Base-by-base conservation (phyloP, 2,888 invertebrate species). In the Apantesis nais region DNA sequence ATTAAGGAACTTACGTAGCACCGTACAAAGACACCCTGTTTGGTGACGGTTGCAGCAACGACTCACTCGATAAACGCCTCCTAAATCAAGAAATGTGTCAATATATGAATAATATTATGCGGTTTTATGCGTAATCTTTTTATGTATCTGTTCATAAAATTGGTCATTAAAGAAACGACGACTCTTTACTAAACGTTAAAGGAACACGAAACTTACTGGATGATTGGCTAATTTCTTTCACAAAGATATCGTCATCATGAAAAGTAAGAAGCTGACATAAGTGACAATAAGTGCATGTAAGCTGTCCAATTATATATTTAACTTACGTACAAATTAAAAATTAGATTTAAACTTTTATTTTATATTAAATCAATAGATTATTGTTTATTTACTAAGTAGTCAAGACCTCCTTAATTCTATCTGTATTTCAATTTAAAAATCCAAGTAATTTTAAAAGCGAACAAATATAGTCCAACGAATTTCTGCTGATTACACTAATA, bases 1-100 rank as follows among this genome's bases (percentile, higher is more conserved):
- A 55, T 4, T 68, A 9, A 67, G 61, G 16, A 67, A 87, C 87
- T 87, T 86, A 87, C 86, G 74, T 84, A 75, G 85, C 74, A 71
- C 82, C 84, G 69, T 87, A 86, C 66, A 73, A 16, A 66, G 75
- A 68, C 71, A 79, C 67, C 31, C 72, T 71, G 55, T 74, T 73
- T 55, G n/a, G 0, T 29, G 74, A 72, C 16, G 75, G 61, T 19
- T 77, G 68, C 63, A 70, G 69, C 66, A 79, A 69, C 68, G 48
- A 60, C 29, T 68, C 70, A 48, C 70, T 75, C 64, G 72, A 75
- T 60, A 83, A 73, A 52, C 85, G 77, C 78, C 86, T 83, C 86
- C 86, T 86, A 78, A 70, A 61, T 74, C 66, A 77, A 62, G 76
- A 76, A 76, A 69, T 11, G 37, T 60, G 60, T 64, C 34, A 52